Conservation (phyloP, 64 coral and sea anemone genomes). For the Astreopora myriophthalma region DNA sequence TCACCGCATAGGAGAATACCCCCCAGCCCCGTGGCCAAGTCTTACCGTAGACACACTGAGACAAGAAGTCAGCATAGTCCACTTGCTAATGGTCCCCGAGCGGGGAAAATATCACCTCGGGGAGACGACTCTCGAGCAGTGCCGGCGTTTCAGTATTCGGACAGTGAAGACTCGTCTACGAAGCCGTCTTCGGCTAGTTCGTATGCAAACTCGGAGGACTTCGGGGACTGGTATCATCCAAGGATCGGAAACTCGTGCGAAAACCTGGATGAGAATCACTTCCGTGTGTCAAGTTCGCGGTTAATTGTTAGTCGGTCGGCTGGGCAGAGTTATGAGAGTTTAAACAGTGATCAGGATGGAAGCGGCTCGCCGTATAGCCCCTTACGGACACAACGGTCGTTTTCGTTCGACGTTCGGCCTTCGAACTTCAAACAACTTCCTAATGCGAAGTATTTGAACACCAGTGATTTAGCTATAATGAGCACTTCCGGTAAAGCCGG, state of each 20-base stretch:
- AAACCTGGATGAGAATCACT: slow-evolving; percentile 45
- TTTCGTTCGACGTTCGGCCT: slow-evolving; percentile 57
- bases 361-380: slow-evolving; percentile 64
- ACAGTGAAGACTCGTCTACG: slow-evolving; percentile 91
- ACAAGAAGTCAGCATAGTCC: slow-evolving; percentile 31
- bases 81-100: slow-evolving; percentile 32
- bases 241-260: slow-evolving; percentile 72
- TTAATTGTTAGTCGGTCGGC: slow-evolving; percentile 22
- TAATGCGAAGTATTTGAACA: slow-evolving; percentile 73
- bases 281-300: slow-evolving; percentile 39
- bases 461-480: slow-evolving; percentile 84
- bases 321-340: slow-evolving; percentile 81
- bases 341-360: slow-evolving; percentile 71
- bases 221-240: slow-evolving; percentile 61
- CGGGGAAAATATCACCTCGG: slow-evolving; percentile 27
- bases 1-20: slow-evolving; percentile 54
- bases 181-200: slow-evolving; percentile 85
- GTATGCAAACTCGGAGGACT: slow-evolving; percentile 81
- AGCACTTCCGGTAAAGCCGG: slow-evolving; percentile 82
- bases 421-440: slow-evolving; percentile 36
- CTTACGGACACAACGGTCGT: slow-evolving; percentile 39
- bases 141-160: slow-evolving; percentile 87
- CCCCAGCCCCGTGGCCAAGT: slow-evolving; percentile 58
- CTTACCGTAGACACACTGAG: slow-evolving; percentile 37
- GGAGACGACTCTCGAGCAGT: slow-evolving; percentile 25